phyloP scores from a whole-genome alignment of 2,113 vertebrate species.

The Saccopteryx leptura region DNA sequence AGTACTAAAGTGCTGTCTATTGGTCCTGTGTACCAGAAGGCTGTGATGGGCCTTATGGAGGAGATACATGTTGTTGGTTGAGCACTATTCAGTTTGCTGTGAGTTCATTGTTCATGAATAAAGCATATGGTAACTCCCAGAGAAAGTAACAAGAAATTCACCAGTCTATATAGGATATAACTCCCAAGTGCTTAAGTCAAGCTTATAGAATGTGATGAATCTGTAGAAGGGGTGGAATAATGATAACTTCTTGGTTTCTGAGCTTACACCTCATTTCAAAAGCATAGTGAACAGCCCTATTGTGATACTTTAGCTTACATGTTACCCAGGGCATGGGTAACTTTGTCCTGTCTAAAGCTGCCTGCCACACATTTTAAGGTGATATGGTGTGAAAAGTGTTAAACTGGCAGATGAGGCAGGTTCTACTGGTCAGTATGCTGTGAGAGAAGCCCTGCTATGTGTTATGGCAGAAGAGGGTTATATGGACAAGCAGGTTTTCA shows the following conservation, averaged over 20 bases:
- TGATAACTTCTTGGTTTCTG: not conserved
- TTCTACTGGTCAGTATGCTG: not conserved
- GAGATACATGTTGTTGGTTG: not conserved
- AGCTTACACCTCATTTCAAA: not conserved
- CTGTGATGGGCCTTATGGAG: not conserved
- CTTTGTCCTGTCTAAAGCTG: not conserved
- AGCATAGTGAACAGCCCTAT: not conserved
- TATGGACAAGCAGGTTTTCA: not conserved
- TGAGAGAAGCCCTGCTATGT: not conserved
- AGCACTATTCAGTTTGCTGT: not conserved
- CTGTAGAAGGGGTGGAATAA: not conserved
- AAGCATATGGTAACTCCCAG: not conserved
- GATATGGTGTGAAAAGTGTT: not conserved
- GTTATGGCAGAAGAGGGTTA: not conserved
- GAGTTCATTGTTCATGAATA: not conserved
- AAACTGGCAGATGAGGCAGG: not conserved
- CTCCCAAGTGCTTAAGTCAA: not conserved
- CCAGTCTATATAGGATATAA: not conserved
- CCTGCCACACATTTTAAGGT: not conserved
- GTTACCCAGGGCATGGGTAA: not conserved
- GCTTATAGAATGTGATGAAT: not conserved
- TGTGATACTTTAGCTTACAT: not conserved
- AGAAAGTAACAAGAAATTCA: not conserved
- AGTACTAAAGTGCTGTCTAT: not conserved
- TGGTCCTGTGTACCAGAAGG: not conserved